Percentiles rank a stretch among this genome's conserved stretches.
Evolutionary conservation across 1,140 invertebrate species (phyloP).

Genomic region (Lysiphlebus fabarum): DNA sequence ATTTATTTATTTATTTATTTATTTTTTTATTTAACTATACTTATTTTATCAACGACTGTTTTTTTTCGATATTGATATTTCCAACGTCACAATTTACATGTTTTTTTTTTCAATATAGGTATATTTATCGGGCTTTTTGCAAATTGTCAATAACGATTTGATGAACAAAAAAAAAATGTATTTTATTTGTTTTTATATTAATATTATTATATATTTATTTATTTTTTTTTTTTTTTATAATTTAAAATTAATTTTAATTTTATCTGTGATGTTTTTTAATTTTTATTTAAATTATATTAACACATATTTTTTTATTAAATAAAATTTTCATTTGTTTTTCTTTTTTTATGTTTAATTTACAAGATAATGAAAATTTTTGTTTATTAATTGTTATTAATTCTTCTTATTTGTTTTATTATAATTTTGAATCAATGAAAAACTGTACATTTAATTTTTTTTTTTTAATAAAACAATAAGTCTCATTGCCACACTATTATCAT

Average conservation of each 20-base stretch:
- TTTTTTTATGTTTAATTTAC: background rate
- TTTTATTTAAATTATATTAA: no score
- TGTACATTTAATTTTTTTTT: slow-evolving; percentile 29
- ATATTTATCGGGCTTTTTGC: background rate
- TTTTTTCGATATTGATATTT: slow-evolving; percentile 19
- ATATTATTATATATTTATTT: no score
- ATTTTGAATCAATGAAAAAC: slow-evolving; percentile 31
- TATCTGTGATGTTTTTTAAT: no score
- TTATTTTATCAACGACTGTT: slow-evolving; percentile 5
- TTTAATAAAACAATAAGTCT: slow-evolving; percentile 44
- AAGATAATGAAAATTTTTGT: background rate
- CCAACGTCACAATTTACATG: slow-evolving; percentile 7
- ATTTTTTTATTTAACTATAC: background rate
- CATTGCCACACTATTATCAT: slow-evolving; percentile 30
- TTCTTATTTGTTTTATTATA: background rate
- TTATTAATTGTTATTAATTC: background rate
- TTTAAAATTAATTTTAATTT: no score
- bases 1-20: slow-evolving; percentile 25
- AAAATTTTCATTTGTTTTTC: slow-evolving; percentile 1
- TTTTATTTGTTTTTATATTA: no score
- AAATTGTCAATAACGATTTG: slow-evolving; percentile 2
- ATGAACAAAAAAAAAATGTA: slow-evolving; percentile 7
- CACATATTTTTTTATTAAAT: slow-evolving; percentile 23
- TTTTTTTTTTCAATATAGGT: background rate
- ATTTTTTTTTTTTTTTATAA: no score